These are phyloP conservation scores for Rhingia rostrata DNA, from an alignment of 2,888 invertebrate genomes.

Conservation along the genomic window DNA sequence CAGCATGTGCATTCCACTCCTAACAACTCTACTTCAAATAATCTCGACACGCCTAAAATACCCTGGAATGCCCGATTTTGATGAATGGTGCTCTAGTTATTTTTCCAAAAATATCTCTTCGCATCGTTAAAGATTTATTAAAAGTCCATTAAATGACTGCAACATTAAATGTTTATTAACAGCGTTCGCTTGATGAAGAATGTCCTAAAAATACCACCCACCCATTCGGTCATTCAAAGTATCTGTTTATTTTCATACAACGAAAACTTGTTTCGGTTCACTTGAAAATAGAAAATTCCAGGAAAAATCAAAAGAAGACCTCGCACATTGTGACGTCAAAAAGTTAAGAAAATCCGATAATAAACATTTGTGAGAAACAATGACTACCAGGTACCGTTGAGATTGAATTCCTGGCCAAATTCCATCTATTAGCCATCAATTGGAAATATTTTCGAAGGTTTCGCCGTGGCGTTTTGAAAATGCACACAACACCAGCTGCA, in stretches of 20 bases:
- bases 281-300: constrained; percentile 54
- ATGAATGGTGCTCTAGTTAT: constrained; percentile 44
- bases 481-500: constrained; percentile 38
- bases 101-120: constrained; percentile 34
- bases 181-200: constrained; percentile 33
- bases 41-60: no score
- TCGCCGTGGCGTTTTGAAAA: constrained; percentile 20
- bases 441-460: constrained; percentile 21
- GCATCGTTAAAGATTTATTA: constrained; percentile 62
- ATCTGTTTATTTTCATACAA: constrained; percentile 69
- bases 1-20: no score
- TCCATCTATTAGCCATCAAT: constrained; percentile 11
- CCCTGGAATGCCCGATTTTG: constrained; percentile 22
- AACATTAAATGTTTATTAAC: constrained; percentile 29
- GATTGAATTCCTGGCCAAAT: not conserved
- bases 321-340: constrained; percentile 47
- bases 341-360: not conserved
- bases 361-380: constrained; percentile 19
- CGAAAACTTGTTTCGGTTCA: constrained; percentile 47
- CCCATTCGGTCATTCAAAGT: constrained; percentile 46
- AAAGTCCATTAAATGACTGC: constrained; percentile 57
- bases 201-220: constrained; percentile 63
- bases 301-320: constrained; percentile 31
- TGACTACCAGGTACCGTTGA: constrained; percentile 24
- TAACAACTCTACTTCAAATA: no score